Conservation (phyloP, 2,888 invertebrate species). For the Herminia tarsipennalis region DNA sequence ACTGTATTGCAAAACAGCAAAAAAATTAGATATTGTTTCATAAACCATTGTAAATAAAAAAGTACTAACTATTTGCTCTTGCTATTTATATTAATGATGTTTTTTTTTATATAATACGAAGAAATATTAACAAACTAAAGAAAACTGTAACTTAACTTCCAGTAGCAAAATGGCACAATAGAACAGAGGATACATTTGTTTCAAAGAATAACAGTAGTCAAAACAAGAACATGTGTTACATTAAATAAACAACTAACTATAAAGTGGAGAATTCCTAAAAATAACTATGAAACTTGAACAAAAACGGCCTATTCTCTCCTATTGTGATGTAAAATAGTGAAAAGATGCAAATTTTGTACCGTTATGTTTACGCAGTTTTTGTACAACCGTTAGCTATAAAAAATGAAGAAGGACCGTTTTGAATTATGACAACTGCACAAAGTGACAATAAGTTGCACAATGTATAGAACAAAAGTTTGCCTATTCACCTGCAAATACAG, state of each 20-base stretch:
- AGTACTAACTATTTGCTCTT: background rate
- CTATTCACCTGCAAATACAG: constrained; percentile 79
- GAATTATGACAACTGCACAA: constrained; percentile 63
- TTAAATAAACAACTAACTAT: constrained; percentile 45
- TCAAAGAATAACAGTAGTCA: constrained; percentile 59
- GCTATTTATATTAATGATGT: background rate
- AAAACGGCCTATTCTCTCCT: constrained; percentile 61
- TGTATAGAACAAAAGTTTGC: constrained; percentile 59
- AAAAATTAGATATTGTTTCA: too few relatives aligned
- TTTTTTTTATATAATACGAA: constrained; percentile 7
- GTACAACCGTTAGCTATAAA: constrained; percentile 69
- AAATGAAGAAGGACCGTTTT: constrained; percentile 65
- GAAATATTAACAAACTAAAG: constrained; percentile 12
- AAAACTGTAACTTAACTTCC: constrained; percentile 27
- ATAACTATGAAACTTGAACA: constrained; percentile 45
- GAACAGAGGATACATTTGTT: constrained; percentile 53
- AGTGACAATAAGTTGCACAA: constrained; percentile 68
- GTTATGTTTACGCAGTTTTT: constrained; percentile 75
- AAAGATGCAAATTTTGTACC: constrained; percentile 73
- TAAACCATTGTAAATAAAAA: too few relatives aligned
- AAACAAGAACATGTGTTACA: constrained; percentile 64
- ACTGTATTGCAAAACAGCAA: too few relatives aligned
- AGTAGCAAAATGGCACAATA: constrained; percentile 34
- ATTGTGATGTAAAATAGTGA: constrained; percentile 71
- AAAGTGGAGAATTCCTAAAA: constrained; percentile 47